Evolutionary conservation across 1,140 invertebrate species (phyloP), one percentile per base, ranked within the genome.

Genomic region (Pseudomyrmex concolor): DNA sequence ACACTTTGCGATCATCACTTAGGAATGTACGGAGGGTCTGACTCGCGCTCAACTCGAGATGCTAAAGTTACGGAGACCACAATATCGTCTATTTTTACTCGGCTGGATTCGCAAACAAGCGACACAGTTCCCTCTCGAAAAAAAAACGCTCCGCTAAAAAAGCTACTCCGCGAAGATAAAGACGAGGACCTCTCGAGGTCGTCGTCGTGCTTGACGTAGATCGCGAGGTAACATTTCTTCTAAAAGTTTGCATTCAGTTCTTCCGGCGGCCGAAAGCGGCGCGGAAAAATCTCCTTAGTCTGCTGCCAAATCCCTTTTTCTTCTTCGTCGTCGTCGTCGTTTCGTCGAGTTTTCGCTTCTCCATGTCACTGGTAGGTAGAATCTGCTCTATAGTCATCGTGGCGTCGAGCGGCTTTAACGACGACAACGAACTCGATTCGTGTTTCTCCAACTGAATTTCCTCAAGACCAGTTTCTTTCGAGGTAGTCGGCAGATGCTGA

Each of bases 71-170:
- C 34, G 55, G 50, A 25, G 13, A 51, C 76, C 57, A 57, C 48
- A 67, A n/a, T n/a, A n/a, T n/a, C 57, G 34, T 84, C 80, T 89
- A 89, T 89, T 88, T 89, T 89, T 88, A 88, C 66, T 62, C 70
- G 63, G 34, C 68, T 83, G 59, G 70, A 74, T 64, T 63, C 48
- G 48, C 51, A 48, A 22, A 60, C 43, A 25, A 68, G 19, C 43
- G 12, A 51, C 51, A 34, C 57, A 54, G 62, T 73, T 80, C 55
- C 48, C 13, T 70, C 7, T 62, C 7, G 19, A 80, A 73, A 84
- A 68, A 25, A 80, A 73, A 84, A 68, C 60, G 55, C 59, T 22
- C 50, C 12, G 19, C 25, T 63, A 12, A n/a, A 50, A 51, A 22
- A 17, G 68, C 45, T 22, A 22, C 22, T 62, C n/a, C 25, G 12